Conservation (phyloP, 2,797 vertebrate genomes). For the Clarias pachynema region DNA sequence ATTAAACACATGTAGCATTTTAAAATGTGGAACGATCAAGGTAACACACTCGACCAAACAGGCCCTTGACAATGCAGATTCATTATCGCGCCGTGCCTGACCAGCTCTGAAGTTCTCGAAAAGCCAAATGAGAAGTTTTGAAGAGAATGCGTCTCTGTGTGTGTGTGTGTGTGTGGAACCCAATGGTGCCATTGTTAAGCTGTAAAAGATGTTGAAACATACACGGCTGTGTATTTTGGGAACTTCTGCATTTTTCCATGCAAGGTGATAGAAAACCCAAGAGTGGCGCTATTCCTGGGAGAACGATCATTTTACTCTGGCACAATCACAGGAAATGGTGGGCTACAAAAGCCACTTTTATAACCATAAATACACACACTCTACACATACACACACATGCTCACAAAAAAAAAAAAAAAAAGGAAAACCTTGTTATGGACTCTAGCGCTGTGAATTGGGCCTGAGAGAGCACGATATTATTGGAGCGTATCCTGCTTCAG, state of each 20-base stretch:
- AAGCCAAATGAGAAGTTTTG: constrained; percentile 54
- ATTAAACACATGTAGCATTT: constrained; percentile 76
- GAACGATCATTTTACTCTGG: constrained; percentile 69
- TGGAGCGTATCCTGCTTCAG: constrained; percentile 55
- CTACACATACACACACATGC: neutral
- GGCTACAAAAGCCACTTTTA: constrained; percentile 77
- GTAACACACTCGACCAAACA: constrained; percentile 68
- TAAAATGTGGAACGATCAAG: constrained; percentile 60
- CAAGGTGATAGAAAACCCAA: constrained; percentile 65
- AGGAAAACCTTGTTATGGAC: constrained; percentile 51
- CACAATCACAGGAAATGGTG: constrained; percentile 78
- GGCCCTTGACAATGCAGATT: constrained; percentile 62
- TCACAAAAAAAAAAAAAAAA: neutral
- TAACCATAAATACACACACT: constrained; percentile 37
- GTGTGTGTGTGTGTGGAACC: neutral
- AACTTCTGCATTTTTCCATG: neutral
- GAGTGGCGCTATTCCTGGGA: constrained; percentile 66
- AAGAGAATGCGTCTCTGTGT: neutral
- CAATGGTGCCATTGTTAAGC: neutral
- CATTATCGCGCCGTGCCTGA: constrained; percentile 51
- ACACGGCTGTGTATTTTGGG: constrained; percentile 65
- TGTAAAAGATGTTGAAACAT: constrained; percentile 59
- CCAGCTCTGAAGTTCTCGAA: constrained; percentile 30
- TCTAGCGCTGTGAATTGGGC: constrained; percentile 67
- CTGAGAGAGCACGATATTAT: constrained; percentile 50